Base-by-base conservation (phyloP, 2,797 vertebrate species). In the Sebastiscus albofasciatus region DNA sequence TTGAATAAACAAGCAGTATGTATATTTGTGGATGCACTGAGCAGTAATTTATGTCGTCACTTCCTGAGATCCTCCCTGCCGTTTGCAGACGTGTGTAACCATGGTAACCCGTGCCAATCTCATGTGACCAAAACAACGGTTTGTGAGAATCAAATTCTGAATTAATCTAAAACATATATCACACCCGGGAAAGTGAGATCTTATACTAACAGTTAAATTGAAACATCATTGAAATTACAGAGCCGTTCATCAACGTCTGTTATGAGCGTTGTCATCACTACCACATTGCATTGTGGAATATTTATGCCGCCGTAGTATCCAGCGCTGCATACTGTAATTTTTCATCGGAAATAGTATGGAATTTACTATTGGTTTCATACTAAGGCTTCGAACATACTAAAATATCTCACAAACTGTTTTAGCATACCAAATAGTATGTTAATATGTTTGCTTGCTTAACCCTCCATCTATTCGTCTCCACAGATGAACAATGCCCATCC, bases 401-500 rank as follows among this genome's bases (percentile, higher is more conserved):
- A 0, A 52, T 52, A 52, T 0, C 8, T 52, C 42, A 49, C 42
- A 49, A 20, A 49, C 42, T 49, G 42, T 49, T 49, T 49, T 49
- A n/a, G 46, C 46, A 8, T 52, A 52, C 46, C n/a, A 49, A 20
- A 49, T 49, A 49, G 8, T 20, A 8, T 49, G 46, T 0, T 49
- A 49, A 8, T 52, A 8, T 52, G 18, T 11, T 54, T 54, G 52
- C 29, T 9, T 58, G 2, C 5, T 10, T 67, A 49, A 72, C 34
- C n/a, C 29, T 59, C 9, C 33, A 27, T 72, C 13, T 8, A 0
- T 80, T 82, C 89, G 27, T 81, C 72, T 79, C 84, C 54, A 18
- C 86, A 96, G 96, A 85, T 83, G 87, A 77, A 42, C 90, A 68
- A 14, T 97, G 96, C 83, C 96, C 95, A 0, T 81, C 91, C 54